Conservation (phyloP, 2,888 invertebrate species). For the Phaedon cochleariae region DNA sequence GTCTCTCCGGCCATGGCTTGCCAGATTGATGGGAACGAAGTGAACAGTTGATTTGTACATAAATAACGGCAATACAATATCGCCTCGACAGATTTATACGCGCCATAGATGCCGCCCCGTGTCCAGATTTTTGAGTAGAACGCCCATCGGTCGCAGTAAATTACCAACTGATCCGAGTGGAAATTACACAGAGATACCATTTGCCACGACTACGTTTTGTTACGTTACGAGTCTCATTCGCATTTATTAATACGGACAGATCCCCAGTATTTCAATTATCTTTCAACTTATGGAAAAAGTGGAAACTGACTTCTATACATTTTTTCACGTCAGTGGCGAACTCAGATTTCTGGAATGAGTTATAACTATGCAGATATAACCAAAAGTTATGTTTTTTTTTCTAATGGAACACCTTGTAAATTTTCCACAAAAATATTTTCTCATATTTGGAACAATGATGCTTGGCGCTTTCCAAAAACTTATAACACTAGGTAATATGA, state of each 20-base stretch:
- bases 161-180: constrained; percentile 53
- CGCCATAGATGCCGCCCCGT: constrained; percentile 59
- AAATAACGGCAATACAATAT: constrained; percentile 63
- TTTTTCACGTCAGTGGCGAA: no score
- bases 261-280: no score
- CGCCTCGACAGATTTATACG: constrained; percentile 62
- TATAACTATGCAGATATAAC: no score
- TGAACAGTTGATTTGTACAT: constrained; percentile 62
- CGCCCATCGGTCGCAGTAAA: constrained; percentile 58
- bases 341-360: no score
- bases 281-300: no score
- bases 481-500: no score
- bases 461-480: no score
- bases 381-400: no score
- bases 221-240: constrained; percentile 37
- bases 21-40: constrained; percentile 61
- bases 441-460: no score
- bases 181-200: constrained; percentile 52
- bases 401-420: no score
- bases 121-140: constrained; percentile 59
- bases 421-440: no score
- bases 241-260: constrained; percentile 43
- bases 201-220: constrained; percentile 50
- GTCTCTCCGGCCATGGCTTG: constrained; percentile 47
- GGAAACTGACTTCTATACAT: no score